These are phyloP conservation scores for Oreochromis mossambicus DNA, from an alignment of 2,797 vertebrate genomes.

Conservation along the genomic window DNA sequence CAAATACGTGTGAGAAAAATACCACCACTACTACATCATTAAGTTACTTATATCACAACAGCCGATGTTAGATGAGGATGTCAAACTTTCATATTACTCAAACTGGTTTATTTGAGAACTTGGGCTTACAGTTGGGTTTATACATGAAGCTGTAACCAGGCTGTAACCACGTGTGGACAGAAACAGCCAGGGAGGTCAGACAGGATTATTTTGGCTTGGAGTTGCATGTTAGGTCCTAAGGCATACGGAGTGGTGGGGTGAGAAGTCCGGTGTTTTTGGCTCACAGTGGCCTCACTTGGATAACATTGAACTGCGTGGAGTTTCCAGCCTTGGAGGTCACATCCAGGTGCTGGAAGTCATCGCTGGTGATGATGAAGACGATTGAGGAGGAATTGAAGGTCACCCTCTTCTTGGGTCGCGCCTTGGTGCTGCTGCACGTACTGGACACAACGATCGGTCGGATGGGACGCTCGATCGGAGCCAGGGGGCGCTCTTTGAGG, in stretches of 20 bases:
- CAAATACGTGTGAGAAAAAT: conserved; percentile 2
- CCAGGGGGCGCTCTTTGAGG: conserved; percentile 75
- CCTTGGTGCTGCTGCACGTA: conserved; percentile 43
- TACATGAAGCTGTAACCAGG: neutral
- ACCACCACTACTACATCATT: conserved; percentile 10
- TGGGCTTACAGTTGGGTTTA: neutral
- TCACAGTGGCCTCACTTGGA: conserved; percentile 86
- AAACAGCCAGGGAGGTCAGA: conserved; percentile 34
- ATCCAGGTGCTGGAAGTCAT: conserved; percentile 78
- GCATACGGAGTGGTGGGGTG: conserved; percentile 25
- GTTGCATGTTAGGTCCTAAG: conserved; percentile 43
- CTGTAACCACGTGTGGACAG: neutral
- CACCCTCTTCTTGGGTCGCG: conserved; percentile 90
- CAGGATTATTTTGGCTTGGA: conserved; percentile 44
- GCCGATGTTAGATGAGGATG: conserved; percentile 15
- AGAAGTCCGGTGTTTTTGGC: neutral
- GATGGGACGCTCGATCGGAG: conserved; percentile 74
- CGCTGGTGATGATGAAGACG: conserved; percentile 89
- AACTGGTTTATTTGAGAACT: neutral
- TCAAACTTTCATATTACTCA: conserved; percentile 16
- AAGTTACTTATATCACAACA: conserved; percentile 13
- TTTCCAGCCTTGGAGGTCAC: conserved; percentile 57
- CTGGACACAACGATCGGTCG: conserved; percentile 83
- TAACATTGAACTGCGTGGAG: conserved; percentile 73
- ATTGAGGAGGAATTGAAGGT: conserved; percentile 92